Evolutionary conservation across 2,888 invertebrate species (phyloP), one percentile per base, ranked within the genome.

Genomic region (Drymonia ruficornis): DNA sequence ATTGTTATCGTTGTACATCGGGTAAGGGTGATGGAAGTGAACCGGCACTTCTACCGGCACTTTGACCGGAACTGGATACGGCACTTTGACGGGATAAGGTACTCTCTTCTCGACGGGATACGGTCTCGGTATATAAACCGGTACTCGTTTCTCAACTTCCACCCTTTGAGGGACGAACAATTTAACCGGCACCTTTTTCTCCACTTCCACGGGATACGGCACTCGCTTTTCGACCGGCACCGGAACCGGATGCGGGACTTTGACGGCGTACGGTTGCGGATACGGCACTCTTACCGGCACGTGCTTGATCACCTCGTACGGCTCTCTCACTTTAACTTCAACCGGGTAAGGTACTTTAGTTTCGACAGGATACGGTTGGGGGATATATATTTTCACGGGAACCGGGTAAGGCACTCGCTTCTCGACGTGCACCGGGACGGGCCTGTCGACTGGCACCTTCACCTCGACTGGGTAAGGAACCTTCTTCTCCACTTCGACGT

Each of bases 321-420:
- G 91, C 58, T 92, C 88, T 66, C 69, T 84, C 3, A 90, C 80
- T 84, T 93, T 93, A 2, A 93, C 85, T 64, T 90, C 81, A 13
- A 91, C 89, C 6, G 91, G 90, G 60, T 90, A 89, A 48, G 91
- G 93, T n/a, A 94, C 92, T 75, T 87, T 92, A n/a, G 90, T 89
- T 75, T 94, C 94, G 51, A 94, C 93, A 0, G 94, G 91, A 53
- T 91, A 90, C 3, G 91, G 91, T 62, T 89, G 87, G 4, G 93
- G 93, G 23, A 93, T 87, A 50, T 84, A 69, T 29, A 93, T 84
- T 74, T 80, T 90, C 23, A 89, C 86, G 0, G 91, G 90, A 1
- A 91, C 89, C 2, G 89, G 87, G 58, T 87, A 87, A n/a, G 86
- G 87, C 6, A 89, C 87, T 65, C 72, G 74, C 61, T 89, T 83